A percentile compares a stretch with the other conserved stretches of the same genome.
These are phyloP conservation scores for Myocastor coypus DNA, from an alignment of 2,113 vertebrate genomes.

Conservation along the genomic window DNA sequence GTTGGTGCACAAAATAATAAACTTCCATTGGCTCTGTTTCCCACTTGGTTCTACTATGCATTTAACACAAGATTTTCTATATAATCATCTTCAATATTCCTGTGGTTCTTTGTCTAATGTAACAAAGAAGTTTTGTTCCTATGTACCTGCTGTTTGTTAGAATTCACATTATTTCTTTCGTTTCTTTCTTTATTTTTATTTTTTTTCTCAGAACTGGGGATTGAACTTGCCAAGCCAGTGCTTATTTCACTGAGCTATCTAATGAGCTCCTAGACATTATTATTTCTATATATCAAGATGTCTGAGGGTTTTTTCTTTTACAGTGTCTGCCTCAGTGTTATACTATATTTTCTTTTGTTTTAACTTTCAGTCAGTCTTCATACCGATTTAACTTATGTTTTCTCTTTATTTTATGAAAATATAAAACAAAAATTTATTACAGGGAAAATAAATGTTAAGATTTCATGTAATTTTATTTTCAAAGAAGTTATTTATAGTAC, in stretches of 20 bases:
- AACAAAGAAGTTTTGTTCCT: background rate
- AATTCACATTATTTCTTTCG: background rate
- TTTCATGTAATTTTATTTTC: background rate
- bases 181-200: too few relatives aligned
- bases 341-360: background rate
- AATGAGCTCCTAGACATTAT: background rate
- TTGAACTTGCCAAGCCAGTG: too few relatives aligned
- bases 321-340: background rate
- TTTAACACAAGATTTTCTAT: conserved; percentile 51
- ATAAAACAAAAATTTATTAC: background rate
- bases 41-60: conserved; percentile 5
- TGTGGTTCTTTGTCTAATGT: background rate
- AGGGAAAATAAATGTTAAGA: background rate
- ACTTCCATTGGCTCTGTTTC: background rate
- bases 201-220: too few relatives aligned
- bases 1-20: background rate
- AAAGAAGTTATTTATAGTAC: background rate
- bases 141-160: background rate
- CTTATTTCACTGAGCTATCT: too few relatives aligned
- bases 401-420: background rate
- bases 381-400: background rate
- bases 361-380: background rate
- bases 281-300: background rate
- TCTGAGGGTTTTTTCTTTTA: background rate
- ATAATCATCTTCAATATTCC: background rate